Base-by-base conservation (phyloP, 2,113 vertebrate species). In the Danionella cerebrum region DNA sequence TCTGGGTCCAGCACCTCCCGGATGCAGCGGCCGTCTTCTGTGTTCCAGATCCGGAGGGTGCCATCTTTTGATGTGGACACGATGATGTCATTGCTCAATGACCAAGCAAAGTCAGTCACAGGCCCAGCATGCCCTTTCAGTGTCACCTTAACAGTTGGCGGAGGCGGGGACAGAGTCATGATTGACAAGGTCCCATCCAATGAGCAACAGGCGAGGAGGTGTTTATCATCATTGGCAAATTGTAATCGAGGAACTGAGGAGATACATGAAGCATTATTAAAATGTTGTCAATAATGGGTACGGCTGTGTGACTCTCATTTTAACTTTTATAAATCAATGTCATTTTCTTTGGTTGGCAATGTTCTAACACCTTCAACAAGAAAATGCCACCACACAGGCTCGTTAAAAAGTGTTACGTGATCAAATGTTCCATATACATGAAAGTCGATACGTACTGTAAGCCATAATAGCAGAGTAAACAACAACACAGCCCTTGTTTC, bases 21-120 rank as follows among this genome's bases (percentile, higher is more conserved):
- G 79, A 98, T 95, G 81, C 95, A 96, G 38, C 91, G 90, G 2
- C 95, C 95, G 0, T 94, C 91, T 6, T 86, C 86, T 0, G 94
- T 94, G 63, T 94, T 93, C 95, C 95, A 98, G 73, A 97, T 94
- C 0, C 93, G 84, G 85, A 98, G 84, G 6, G 90, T 95, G 21
- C 85, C 91, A 0, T 97, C 95, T 14, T 92, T 85, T 0, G 94
- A 97, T 0, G 94, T 89, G 1, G 94, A 96, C 59, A 98, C 94
- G 0, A 98, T 91, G n/a, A 98, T 84, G 71, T 98, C 94, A 39
- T 97, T 98, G 86, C 94, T 93, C 21, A 98, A 85, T 1, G 94
- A 96, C 95, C 95, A 98, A 29, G 93, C 93, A 1, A 98, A 93
- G 82, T 98, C 95, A 0, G 92, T 94, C 52, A 97, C 92, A 0